Evolutionary conservation across 1,140 invertebrate species (phyloP), one percentile per base, ranked within the genome.

Genomic region (Drosophila oshimai): DNA sequence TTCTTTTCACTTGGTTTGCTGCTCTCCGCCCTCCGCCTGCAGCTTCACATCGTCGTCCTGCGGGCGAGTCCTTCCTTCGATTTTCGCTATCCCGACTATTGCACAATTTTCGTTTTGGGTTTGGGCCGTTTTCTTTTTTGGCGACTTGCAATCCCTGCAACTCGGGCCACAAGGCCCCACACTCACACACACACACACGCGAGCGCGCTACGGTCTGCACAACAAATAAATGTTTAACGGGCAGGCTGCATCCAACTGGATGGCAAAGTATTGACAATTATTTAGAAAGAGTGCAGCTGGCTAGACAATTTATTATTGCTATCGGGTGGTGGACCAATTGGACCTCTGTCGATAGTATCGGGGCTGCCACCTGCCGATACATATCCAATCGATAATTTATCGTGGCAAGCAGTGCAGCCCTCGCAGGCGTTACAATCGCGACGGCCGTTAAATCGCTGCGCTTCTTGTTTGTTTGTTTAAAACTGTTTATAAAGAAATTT

Each of bases 41-140:
- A 62, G 68, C 70, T 87, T 83, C 84, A 67, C 75, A 84, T 86
- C 74, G 74, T 86, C 51, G 58, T 68, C 78, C 74, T 53, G 74
- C 60, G 44, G 44, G 65, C 65, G 60, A 65, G 49, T 60, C 64
- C 49, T 80, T 60, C 64, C 49, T 80, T 80, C 58, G 76, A 80
- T 80, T 83, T 83, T 73, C 73, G 60, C n/a, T n/a, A n/a, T n/a
- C n/a, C n/a, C 53, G 46, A 57, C 53, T 78, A 68, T 73, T 73
- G 73, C 73, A 76, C 77, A 81, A 81, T 81, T 75, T 28, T 53
- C 20, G 20, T n/a, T 57, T 24, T 57, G 51, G 51, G 51, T 51
- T 55, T 22, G 44, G 51, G 26, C 51, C 41, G 20, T 26, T 44
- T 41, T 41, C 2, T 50, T 47, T 20, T 36, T 17, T 18, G 47